Conservation (phyloP, 2,113 vertebrate species). For the Oreochromis tanganicae region DNA sequence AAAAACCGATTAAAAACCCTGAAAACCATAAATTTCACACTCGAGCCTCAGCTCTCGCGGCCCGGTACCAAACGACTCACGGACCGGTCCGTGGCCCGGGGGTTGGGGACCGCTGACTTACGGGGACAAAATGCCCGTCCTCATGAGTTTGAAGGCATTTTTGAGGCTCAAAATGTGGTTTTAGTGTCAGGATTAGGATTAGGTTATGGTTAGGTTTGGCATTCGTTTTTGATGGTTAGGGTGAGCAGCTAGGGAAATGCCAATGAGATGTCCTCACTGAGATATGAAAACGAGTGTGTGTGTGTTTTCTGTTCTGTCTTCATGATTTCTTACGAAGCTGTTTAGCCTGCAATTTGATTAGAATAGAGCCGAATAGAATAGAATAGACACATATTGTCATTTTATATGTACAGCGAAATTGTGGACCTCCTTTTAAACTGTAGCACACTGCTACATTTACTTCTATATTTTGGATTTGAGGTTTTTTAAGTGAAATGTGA, state of each 20-base stretch:
- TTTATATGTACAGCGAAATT: no score
- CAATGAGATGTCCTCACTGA: not conserved
- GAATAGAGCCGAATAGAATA: no score
- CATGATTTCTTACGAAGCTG: not conserved
- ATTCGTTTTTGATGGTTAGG: not conserved
- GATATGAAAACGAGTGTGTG: not conserved
- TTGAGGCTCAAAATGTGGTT: not conserved
- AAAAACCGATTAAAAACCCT: not conserved
- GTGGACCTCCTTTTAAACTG: not conserved
- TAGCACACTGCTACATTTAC: not conserved
- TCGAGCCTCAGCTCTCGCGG: not conserved
- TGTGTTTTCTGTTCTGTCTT: not conserved
- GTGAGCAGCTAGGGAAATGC: accelerated
- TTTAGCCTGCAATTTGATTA: not conserved
- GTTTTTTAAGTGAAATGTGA: not conserved
- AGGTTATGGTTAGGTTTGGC: not conserved
- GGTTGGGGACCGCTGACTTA: not conserved
- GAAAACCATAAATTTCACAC: not conserved
- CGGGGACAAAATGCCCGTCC: not conserved
- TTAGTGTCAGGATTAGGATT: not conserved
- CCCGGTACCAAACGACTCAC: not conserved
- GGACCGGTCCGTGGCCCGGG: not conserved
- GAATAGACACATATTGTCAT: no score
- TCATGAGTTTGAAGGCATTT: not conserved
- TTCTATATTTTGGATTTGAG: not conserved